Evolutionary conservation across 2,888 invertebrate genomes (phyloP), one percentile per base, ranked within the genome.

Genomic region (Cordilura impudica): DNA sequence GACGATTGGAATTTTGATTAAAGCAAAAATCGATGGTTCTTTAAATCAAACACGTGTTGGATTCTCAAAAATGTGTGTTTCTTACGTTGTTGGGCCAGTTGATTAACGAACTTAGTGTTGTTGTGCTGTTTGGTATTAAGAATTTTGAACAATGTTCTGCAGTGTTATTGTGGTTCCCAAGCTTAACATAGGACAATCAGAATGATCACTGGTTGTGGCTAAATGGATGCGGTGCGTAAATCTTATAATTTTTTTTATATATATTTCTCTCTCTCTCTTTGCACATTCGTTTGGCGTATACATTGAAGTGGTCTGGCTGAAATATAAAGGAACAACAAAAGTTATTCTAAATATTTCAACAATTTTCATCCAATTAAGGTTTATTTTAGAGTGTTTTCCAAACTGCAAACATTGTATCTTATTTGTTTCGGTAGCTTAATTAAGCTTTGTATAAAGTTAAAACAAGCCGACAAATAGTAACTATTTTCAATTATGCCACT

Each of bases 1-100:
- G 79, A 79, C 45, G 79, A 79, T 79, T 75, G 79, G 79, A 79
- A 79, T 79, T 79, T 79, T 79, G 79, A 79, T 79, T 79, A 79
- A 79, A 71, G 79, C 75, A 75, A 79, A 79, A 79, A 75, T 79
- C 79, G 74, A 79, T 75, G 78, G 79, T 79, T 79, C 75, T 75
- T 56, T 75, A 49, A 66, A 53, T 56, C 74, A 54, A 73, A 79
- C 79, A 79, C 79, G 79, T 79, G 79, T 79, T 75, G 79, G 79
- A 79, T 79, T 79, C 71, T 71, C 16, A 79, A 75, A 79, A 79
- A 75, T 79, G 26, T 75, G 56, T 75, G 53, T 79, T 39, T 31
- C 31, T 31, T 10, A 10, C 31, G 8, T 31, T 2, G 10, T 2
- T 35, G 2, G 35, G 35, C 12, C 12, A n/a, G n/a, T n/a, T n/a